Conservation (phyloP, 2,888 invertebrate genomes). For the Agapostemon virescens region DNA sequence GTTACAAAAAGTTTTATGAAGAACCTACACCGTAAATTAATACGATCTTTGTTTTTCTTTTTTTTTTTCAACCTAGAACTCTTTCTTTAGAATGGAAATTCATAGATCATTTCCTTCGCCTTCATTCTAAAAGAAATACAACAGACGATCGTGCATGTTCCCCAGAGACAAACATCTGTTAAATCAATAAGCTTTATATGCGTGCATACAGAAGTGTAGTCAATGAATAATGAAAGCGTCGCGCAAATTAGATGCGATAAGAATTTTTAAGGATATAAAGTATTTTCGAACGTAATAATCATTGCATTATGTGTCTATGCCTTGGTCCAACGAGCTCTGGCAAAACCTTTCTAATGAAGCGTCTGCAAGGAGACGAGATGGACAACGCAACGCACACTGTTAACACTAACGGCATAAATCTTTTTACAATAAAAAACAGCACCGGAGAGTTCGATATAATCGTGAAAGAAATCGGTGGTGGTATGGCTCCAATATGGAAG, state of each 20-base stretch:
- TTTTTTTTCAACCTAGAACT: slow-evolving; percentile 14
- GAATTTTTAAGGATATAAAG: not conserved
- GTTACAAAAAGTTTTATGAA: slow-evolving; percentile 18
- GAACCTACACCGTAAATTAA: slow-evolving; percentile 7
- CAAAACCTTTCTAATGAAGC: slow-evolving; percentile 89
- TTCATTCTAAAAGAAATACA: not conserved
- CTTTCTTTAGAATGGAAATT: slow-evolving; percentile 1
- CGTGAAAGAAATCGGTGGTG: slow-evolving; percentile 90
- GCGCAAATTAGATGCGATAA: not conserved
- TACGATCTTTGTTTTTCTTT: slow-evolving; percentile 5
- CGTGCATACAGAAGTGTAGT: not conserved
- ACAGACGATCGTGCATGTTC: not conserved
- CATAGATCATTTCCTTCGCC: not conserved
- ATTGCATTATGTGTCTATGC: slow-evolving; percentile 83
- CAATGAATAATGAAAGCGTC: not conserved
- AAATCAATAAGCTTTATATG: slow-evolving; percentile 52
- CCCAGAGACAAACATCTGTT: slow-evolving; percentile 44
- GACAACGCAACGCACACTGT: slow-evolving; percentile 90
- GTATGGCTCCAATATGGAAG: slow-evolving; percentile 91
- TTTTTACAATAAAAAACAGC: slow-evolving; percentile 84
- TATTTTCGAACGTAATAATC: not conserved
- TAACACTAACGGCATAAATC: slow-evolving; percentile 90
- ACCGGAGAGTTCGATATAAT: slow-evolving; percentile 83
- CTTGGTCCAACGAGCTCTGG: slow-evolving; percentile 91
- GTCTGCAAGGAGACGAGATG: slow-evolving; percentile 87